Conservation (phyloP, 2,888 invertebrate species). For the Caenorhabditis angaria region DNA sequence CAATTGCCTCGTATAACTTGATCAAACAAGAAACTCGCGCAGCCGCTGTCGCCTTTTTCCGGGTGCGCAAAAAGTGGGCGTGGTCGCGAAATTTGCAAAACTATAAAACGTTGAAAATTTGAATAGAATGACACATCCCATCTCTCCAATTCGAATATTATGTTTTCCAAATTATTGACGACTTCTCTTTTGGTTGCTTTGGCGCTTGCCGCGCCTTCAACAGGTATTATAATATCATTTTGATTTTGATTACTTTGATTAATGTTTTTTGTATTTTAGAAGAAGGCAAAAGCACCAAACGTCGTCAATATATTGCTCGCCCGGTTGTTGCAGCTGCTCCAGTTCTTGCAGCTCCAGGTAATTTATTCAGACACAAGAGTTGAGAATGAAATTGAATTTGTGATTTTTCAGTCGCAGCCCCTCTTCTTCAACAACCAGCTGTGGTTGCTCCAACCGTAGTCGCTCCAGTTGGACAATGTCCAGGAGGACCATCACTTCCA, state of each 20-base stretch:
- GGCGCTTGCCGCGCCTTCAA: slow-evolving; percentile 48
- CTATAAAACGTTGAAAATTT: slow-evolving; percentile 1
- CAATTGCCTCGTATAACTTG: slow-evolving; percentile 2
- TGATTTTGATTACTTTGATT: not conserved
- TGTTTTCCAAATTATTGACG: slow-evolving; percentile 39
- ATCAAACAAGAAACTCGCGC: slow-evolving; percentile 4
- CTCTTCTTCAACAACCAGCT: slow-evolving; percentile 32
- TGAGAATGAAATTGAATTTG: not conserved
- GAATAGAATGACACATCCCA: slow-evolving; percentile 17
- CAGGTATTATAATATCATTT: slow-evolving; percentile 24
- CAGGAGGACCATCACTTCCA: slow-evolving; percentile 68
- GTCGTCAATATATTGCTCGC: slow-evolving; percentile 64
- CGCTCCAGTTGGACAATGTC: slow-evolving; percentile 68
- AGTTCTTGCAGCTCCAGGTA: slow-evolving; percentile 39
- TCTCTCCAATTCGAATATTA: slow-evolving; percentile 12
- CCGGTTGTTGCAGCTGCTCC: slow-evolving; percentile 53
- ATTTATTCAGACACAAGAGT: not conserved
- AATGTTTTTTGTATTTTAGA: slow-evolving; percentile 17
- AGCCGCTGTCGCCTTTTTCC: not conserved
- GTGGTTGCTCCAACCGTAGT: slow-evolving; percentile 59
- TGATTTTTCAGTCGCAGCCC: slow-evolving; percentile 25
- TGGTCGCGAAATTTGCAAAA: not conserved
- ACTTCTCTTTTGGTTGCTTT: slow-evolving; percentile 43
- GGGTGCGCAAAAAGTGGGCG: slow-evolving; percentile 1
- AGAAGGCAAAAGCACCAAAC: slow-evolving; percentile 58